Evolutionary conservation across 1,140 invertebrate species (phyloP), one percentile per base, ranked within the genome.

Genomic region (Microplitis demolitor): DNA sequence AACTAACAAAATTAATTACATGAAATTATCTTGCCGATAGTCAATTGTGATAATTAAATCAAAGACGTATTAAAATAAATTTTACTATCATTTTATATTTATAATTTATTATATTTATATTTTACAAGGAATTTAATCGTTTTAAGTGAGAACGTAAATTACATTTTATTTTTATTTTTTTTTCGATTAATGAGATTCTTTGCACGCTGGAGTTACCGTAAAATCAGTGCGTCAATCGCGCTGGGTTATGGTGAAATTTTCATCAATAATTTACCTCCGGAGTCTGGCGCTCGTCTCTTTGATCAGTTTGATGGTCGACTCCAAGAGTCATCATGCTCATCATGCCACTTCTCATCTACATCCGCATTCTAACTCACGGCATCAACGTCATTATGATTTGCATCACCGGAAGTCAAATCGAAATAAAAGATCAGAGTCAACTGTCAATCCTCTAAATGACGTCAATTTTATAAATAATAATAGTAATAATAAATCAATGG

Each of bases 181-280:
- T 9, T 13, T 31, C 45, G 61, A 68, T 69, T 60, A 35, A 73
- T 73, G 66, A 45, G 60, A 53, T 51, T 64, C 63, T 66, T 69
- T 39, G 35, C n/a, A 39, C 24, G 4, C 4, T 68, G 66, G 31
- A 56, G 34, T 66, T 61, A 31, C 34, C 66, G 66, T 50, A n/a
- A n/a, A 11, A 51, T 64, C 66, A 53, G 66, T 56, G 31, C 53
- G 61, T 24, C 24, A 69, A 69, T 4, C 24, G 35, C 58, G n/a
- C 35, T 64, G 66, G 66, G 66, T 73, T 58, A 73, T 73, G 66
- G 60, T 69, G 66, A 73, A 16, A 5, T 34, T 6, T 1, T 62
- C 33, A 39, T 11, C 61, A 9, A 11, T 14, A 31, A 64, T 35
- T 54, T 66, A 37, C 33, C 16, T 35, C 51, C 68, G 71, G 71